A percentile compares a stretch with the other conserved stretches of the same genome.
These are phyloP conservation scores for Monodelphis domestica DNA, from an alignment of 2,797 vertebrate genomes.

Conservation along the genomic window DNA sequence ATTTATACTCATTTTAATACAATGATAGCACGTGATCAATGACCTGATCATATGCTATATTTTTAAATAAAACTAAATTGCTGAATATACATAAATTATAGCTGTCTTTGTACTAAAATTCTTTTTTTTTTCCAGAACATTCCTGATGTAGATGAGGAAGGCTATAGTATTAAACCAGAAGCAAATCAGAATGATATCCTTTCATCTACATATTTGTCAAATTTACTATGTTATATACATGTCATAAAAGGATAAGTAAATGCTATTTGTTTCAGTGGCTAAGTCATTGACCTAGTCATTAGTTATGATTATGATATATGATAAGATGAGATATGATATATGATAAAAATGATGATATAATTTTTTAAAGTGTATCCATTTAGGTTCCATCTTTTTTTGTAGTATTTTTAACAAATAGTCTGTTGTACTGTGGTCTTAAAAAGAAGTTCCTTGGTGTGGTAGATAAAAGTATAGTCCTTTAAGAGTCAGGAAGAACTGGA, in stretches of 20 bases:
- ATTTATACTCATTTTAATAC: slow-evolving; percentile 40
- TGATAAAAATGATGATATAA: too few relatives aligned
- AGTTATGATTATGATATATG: too few relatives aligned
- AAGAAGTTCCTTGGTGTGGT: neutral
- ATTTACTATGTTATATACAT: slow-evolving; percentile 37
- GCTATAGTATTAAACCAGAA: slow-evolving; percentile 97
- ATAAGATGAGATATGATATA: too few relatives aligned
- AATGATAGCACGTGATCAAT: slow-evolving; percentile 38
- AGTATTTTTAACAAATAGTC: neutral
- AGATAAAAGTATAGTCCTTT: neutral
- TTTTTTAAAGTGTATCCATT: neutral
- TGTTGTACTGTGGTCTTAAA: neutral
- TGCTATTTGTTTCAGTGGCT: neutral
- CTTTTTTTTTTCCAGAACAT: slow-evolving; percentile 89
- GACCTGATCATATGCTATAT: slow-evolving; percentile 25
- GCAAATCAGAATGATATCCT: slow-evolving; percentile 96
- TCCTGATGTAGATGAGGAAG: slow-evolving; percentile 96
- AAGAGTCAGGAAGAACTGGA: neutral
- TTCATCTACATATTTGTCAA: slow-evolving; percentile 65
- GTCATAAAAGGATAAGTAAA: slow-evolving; percentile 4
- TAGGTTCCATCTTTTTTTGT: neutral
- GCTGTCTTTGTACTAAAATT: slow-evolving; percentile 52
- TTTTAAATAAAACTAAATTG: neutral
- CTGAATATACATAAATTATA: slow-evolving; percentile 34
- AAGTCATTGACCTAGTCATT: neutral